Evolutionary conservation across 2,888 invertebrate species (phyloP), one percentile per base, ranked within the genome.

Genomic region (Boloria selene): DNA sequence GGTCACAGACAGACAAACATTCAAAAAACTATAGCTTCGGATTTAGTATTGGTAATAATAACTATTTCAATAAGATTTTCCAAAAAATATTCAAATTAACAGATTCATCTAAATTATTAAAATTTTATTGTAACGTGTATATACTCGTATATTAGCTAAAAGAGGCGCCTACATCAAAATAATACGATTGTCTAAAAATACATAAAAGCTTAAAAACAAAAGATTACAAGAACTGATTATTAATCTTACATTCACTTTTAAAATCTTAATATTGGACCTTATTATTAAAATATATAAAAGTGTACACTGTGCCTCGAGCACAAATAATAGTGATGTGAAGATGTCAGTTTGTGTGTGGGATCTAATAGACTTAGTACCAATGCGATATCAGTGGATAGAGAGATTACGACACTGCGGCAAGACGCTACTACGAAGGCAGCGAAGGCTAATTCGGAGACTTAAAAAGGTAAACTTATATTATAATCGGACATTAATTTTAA

Each of bases 361-460:
- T 75, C 73, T 93, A 74, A 81, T 93, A 86, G 88, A 91, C 73
- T 72, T 93, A 75, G 81, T 92, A 84, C 92, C 89, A 73, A 84
- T 85, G 63, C 79, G 88, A 76, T 83, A 87, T 75, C 83, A 87
- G 38, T 90, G 90, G 90, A 87, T 93, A 56, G 90, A 91, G 77
- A 88, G 92, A 53, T 77, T 92, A 75, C 79, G 90, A 60, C 84
- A 89, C 70, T 93, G 92, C 76, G 92, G 92, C 51, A 92, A 92
- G 74, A 90, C 92, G 17, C 80, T 93, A 67, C 81, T 93, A 78
- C 82, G 90, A 14, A 83, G 92, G 49, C 92, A 92, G 73, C 80
- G 92, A 51, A 79, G 89, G 17, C 74, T 93, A n/a, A 82, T 93
- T 53, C 83, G 89, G 71, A 81, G 89, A 58, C 77, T 93, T 50